Percentiles rank a stretch among this genome's conserved stretches.
phyloP scores from a whole-genome alignment of 1,140 invertebrate genomes.

The Drosophila bipectinata region DNA sequence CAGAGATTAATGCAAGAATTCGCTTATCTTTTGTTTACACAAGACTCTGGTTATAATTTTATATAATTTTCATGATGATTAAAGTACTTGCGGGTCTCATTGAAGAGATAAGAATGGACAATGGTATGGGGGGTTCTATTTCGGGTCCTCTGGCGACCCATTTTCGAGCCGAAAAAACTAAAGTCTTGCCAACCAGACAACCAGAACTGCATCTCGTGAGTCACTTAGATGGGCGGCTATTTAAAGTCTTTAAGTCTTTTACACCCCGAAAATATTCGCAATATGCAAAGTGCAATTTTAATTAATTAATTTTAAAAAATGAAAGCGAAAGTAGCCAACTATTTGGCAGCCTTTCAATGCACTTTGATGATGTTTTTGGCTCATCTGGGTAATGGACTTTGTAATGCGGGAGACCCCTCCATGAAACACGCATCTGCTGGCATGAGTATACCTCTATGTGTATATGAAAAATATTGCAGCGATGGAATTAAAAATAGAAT shows the following conservation, averaged over 20 bases:
- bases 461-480: conserved; percentile 39
- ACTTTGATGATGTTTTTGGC: conserved; percentile 14
- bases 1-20: conserved; percentile 21
- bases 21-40: conserved; percentile 40
- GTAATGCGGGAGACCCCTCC: conserved; percentile 60
- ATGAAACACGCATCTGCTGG: conserved; percentile 21
- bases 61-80: conserved; percentile 61
- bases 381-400: conserved; percentile 43
- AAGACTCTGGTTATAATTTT: conserved; percentile 29
- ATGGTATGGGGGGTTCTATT: conserved; percentile 46
- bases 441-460: not conserved
- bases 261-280: conserved; percentile 47
- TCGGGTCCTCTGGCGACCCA: conserved; percentile 53
- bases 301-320: conserved; percentile 57
- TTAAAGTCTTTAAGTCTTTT: conserved; percentile 43
- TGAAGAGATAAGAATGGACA: conserved; percentile 14
- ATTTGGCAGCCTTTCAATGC: conserved; percentile 40
- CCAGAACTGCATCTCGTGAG: conserved; percentile 46
- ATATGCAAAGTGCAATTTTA: conserved; percentile 61
- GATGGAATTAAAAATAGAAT: conserved; percentile 68
- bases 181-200: conserved; percentile 42
- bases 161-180: conserved; percentile 43
- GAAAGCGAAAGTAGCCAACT: conserved; percentile 46
- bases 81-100: conserved; percentile 20
- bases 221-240: conserved; percentile 60